Percentiles rank a stretch among this genome's conserved stretches.
Evolutionary conservation across 2,797 vertebrate species (phyloP).

Genomic region (Tolypeutes matacus): DNA sequence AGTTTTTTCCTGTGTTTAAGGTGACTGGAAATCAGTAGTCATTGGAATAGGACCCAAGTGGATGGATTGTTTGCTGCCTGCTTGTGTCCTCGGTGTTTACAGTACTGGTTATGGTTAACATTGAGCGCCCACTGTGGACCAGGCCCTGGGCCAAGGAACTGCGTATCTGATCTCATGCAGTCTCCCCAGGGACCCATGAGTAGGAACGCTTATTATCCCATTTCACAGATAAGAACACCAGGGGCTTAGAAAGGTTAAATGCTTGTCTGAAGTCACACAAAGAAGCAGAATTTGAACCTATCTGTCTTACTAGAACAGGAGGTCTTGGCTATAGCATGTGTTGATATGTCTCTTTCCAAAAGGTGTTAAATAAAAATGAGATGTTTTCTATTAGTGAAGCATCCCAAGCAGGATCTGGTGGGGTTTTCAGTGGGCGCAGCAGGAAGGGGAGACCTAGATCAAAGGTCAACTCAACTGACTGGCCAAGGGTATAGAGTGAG

Average conservation of each 20-base stretch:
- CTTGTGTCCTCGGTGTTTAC: neutral
- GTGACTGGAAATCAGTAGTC: neutral
- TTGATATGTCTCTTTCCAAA: conserved; percentile 14
- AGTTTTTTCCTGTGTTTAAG: neutral
- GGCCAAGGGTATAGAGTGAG: neutral
- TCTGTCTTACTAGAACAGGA: conserved; percentile 3
- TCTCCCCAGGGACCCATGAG: neutral
- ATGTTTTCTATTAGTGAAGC: neutral
- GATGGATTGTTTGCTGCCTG: neutral
- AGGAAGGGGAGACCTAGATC: neutral
- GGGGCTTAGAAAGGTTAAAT: conserved; percentile 4
- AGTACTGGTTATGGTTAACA: neutral
- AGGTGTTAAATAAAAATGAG: neutral
- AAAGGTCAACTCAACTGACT: neutral
- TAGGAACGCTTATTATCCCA: neutral
- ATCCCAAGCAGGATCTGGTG: neutral
- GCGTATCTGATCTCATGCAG: neutral
- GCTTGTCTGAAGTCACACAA: neutral
- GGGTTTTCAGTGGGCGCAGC: neutral
- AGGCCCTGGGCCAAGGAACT: neutral
- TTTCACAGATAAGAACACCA: neutral
- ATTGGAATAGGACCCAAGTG: neutral
- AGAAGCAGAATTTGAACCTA: neutral
- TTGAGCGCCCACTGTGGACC: neutral
- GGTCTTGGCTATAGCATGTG: neutral